A percentile compares a stretch with the other conserved stretches of the same genome.
Conservation (phyloP, 2,888 invertebrate genomes). For the Allacma fusca region DNA sequence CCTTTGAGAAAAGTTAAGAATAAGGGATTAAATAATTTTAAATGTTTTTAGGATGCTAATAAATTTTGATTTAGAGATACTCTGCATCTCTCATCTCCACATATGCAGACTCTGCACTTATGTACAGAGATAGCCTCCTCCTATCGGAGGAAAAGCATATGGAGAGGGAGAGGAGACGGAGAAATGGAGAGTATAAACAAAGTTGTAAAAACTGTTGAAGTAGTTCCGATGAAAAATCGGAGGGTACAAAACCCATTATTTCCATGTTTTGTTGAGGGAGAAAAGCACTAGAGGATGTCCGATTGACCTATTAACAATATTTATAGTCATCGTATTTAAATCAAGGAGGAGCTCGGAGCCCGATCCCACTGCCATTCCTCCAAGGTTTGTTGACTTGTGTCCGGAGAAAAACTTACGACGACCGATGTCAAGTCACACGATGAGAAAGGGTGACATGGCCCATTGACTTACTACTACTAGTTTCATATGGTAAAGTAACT, state of each 20-base stretch:
- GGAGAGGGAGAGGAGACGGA: neutral
- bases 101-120: no score
- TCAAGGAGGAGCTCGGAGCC: constrained; percentile 38
- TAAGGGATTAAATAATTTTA: no score
- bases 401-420: constrained; percentile 4
- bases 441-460: constrained; percentile 46
- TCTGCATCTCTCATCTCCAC: no score
- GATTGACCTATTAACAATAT: constrained; percentile 61
- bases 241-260: constrained; percentile 28
- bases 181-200: constrained; percentile 11
- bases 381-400: no score
- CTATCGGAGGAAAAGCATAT: no score
- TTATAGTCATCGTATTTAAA: constrained; percentile 61
- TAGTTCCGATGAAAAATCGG: constrained; percentile 37
- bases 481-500: neutral
- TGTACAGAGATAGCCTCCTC: no score
- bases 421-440: constrained; percentile 29
- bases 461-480: constrained; percentile 43
- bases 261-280: constrained; percentile 44
- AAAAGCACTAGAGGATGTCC: constrained; percentile 60
- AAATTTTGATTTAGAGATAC: no score
- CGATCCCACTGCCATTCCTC: no score
- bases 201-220: constrained; percentile 33
- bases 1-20: no score
- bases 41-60: no score